These are phyloP conservation scores for Embidobia sp. DNA, from an alignment of 2,888 invertebrate species.

Conservation along the genomic window DNA sequence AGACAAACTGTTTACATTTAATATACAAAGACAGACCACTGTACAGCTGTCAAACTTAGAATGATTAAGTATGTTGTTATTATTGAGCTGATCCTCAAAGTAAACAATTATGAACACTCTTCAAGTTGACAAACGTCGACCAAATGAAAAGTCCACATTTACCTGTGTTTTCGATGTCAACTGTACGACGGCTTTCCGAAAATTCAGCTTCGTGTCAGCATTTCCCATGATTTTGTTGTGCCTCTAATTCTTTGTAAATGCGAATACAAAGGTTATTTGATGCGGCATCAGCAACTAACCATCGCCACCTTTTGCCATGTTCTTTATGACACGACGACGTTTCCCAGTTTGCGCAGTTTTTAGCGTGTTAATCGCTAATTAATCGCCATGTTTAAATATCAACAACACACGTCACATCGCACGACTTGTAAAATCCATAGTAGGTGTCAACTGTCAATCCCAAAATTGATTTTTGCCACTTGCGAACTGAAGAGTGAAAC, in stretches of 20 bases:
- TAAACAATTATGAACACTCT: too few species aligned
- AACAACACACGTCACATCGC: slow-evolving; percentile 39
- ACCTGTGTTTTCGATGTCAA: slow-evolving; percentile 98
- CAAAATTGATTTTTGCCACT: not conserved
- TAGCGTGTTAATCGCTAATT: not conserved
- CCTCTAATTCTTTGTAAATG: not conserved
- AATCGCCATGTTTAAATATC: slow-evolving; percentile 52
- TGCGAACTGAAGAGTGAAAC: not conserved
- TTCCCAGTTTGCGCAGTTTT: not conserved
- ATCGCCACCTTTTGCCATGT: too few species aligned
- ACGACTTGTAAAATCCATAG: too few species aligned
- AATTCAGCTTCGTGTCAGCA: slow-evolving; percentile 98
- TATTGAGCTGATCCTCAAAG: too few species aligned
- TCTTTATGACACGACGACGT: not conserved
- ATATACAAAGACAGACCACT: too few species aligned
- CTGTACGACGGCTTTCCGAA: slow-evolving; percentile 98
- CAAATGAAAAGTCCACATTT: slow-evolving; percentile 66
- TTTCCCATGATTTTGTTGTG: slow-evolving; percentile 90
- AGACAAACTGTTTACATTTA: too few species aligned
- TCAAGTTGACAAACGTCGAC: not conserved
- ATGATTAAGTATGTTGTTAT: too few species aligned
- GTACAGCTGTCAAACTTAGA: too few species aligned
- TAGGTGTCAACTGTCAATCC: too few species aligned
- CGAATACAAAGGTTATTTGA: slow-evolving; percentile 1
- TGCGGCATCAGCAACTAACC: too few species aligned